Evolutionary conservation across 2,113 vertebrate genomes (phyloP), one percentile per base, ranked within the genome.

Genomic region (Cathartes aura): DNA sequence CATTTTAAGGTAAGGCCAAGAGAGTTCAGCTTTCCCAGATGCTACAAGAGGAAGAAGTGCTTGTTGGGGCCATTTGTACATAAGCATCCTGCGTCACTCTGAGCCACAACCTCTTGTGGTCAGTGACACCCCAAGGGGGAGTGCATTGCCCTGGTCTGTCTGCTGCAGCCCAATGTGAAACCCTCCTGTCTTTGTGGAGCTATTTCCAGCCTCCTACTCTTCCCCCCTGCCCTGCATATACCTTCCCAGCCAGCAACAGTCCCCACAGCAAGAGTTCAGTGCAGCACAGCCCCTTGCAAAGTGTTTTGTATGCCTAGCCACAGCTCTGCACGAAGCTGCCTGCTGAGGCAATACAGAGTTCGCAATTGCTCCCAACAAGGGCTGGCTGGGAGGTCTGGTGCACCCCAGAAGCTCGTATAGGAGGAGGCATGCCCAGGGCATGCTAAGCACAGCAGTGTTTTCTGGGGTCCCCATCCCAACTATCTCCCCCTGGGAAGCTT

Each of bases 131-230:
- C 9, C 6, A 34, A 7, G 2, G 19, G 20, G 3, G 6, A 80
- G 8, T 5, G 13, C 24, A 17, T 20, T 0, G 0, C 26, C 9
- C 24, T 27, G 14, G 8, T 45, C 53, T 50, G 9, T 15, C 66
- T 67, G 17, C 79, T 67, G 30, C 8, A 6, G 36, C 11, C 29
- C 22, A 11, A 6, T 1, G 1, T 32, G 47, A 55, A 80, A 63
- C 16, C 12, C 17, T 55, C 22, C 42, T 8, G 17, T 23, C 23
- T 43, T 80, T 2, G 2, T 22, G 40, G 11, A 64, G 14, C 38
- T 27, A 9, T 43, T 92, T 56, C 32, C 50, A 87, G 42, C 12
- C 52, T 48, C 12, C n/a, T 43, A 5, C 15, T 66, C 45, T 30
- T 36, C 4, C 17, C 4, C 6, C 3, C 5, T 43, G 40, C 36